Conservation (phyloP, 2,888 invertebrate species). For the Anoplius nigerrimus region DNA sequence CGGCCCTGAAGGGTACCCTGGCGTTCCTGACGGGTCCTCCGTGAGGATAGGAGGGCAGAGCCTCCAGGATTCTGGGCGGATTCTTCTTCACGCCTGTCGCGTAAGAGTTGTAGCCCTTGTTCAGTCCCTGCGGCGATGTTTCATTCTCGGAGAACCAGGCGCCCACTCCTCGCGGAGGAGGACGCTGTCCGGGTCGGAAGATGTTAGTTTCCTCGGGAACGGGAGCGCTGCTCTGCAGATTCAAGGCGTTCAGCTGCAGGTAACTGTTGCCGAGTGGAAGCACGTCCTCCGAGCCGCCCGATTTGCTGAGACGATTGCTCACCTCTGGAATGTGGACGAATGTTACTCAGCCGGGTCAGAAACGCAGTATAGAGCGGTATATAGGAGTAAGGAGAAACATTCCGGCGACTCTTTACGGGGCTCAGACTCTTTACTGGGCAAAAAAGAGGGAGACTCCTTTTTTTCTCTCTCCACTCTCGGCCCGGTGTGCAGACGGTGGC, state of each 20-base stretch:
- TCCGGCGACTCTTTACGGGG: too few species aligned
- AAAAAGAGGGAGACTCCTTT: too few species aligned
- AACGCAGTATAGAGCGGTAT: too few species aligned
- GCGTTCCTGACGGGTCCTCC: too few species aligned
- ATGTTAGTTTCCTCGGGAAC: slow-evolving; percentile 45
- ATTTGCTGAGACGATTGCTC: slow-evolving; percentile 65
- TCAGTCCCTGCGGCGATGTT: slow-evolving; percentile 2
- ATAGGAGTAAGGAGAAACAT: too few species aligned
- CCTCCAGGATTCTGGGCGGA: slow-evolving; percentile 70
- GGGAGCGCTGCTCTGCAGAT: slow-evolving; percentile 63
- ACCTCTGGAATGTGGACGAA: slow-evolving; percentile 64
- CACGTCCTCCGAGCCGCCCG: slow-evolving; percentile 68
- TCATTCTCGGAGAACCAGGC: slow-evolving; percentile 64
- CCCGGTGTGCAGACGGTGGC: too few species aligned
- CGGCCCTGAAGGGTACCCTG: too few species aligned
- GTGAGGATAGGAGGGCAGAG: slow-evolving; percentile 66
- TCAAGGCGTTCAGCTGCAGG: slow-evolving; percentile 63
- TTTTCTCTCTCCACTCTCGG: too few species aligned
- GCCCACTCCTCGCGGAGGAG: slow-evolving; percentile 38
- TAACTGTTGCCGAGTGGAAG: slow-evolving; percentile 45
- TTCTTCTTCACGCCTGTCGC: slow-evolving; percentile 53
- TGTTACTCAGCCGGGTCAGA: too few species aligned
- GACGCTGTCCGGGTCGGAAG: slow-evolving; percentile 45
- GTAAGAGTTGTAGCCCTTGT: slow-evolving; percentile 27
- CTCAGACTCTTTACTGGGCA: too few species aligned